These are phyloP conservation scores for Griposia aprilina DNA, from an alignment of 2,888 invertebrate genomes.

Conservation along the genomic window DNA sequence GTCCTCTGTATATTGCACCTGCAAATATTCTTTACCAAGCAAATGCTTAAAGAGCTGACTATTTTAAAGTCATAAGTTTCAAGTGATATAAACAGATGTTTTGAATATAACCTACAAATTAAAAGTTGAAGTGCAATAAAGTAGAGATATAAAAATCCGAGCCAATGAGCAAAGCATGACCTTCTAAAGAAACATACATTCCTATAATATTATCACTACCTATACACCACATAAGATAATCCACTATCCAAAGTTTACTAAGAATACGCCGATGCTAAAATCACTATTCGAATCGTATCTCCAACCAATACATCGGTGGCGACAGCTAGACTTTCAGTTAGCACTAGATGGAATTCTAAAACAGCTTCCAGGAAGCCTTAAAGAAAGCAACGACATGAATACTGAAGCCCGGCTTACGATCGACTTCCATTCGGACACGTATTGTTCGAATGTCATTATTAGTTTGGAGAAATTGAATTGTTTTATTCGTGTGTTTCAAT, in stretches of 20 bases:
- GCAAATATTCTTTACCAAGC: background rate
- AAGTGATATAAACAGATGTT: too few relatives aligned
- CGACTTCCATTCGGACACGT: conserved; percentile 65
- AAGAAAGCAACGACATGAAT: conserved; percentile 78
- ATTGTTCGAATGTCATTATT: conserved; percentile 66
- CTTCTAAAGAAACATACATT: background rate
- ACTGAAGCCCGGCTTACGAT: conserved; percentile 68
- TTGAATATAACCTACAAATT: too few relatives aligned
- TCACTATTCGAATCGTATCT: conserved; percentile 46
- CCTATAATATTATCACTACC: background rate
- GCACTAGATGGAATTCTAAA: conserved; percentile 79
- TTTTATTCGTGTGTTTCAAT: conserved; percentile 24
- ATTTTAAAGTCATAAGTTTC: too few relatives aligned
- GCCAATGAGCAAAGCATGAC: background rate
- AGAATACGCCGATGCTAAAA: conserved; percentile 22
- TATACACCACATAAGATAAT: background rate
- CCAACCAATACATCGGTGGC: conserved; percentile 62
- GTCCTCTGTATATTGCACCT: too few relatives aligned
- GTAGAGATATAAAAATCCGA: background rate
- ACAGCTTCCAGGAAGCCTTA: conserved; percentile 71
- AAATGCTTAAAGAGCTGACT: background rate
- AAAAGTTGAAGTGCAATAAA: background rate
- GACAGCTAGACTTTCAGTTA: conserved; percentile 69
- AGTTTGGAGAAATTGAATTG: conserved; percentile 51
- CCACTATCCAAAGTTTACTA: background rate